Conservation (phyloP, 2,888 invertebrate species). For the Hofmannophila pseudospretella region DNA sequence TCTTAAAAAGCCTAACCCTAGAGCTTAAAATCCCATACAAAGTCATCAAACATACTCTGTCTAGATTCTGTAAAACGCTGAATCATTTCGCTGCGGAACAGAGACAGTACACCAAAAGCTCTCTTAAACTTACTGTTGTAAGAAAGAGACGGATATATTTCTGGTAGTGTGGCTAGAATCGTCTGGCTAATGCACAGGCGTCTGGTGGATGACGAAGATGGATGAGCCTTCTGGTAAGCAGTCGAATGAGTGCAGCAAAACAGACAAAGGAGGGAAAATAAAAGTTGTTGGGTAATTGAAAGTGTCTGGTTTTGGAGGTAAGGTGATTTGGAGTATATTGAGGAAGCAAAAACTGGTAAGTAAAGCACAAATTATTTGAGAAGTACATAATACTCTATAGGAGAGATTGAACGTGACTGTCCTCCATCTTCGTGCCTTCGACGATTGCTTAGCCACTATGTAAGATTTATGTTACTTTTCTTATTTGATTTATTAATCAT, state of each 20-base stretch:
- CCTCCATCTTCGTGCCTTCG: no score
- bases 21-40: slow-evolving; percentile 17
- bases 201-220: slow-evolving; percentile 67
- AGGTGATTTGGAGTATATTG: no score
- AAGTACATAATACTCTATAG: no score
- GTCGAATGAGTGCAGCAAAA: slow-evolving; percentile 50
- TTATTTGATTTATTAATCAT: no score
- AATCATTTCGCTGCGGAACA: slow-evolving; percentile 57
- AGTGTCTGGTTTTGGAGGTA: background rate
- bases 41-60: slow-evolving; percentile 34
- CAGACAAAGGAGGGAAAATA: slow-evolving; percentile 30
- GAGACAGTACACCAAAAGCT: slow-evolving; percentile 38
- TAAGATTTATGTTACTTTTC: no score
- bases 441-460: no score
- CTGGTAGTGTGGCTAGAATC: slow-evolving; percentile 26
- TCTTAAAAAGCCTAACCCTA: slow-evolving; percentile 7
- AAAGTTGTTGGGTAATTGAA: slow-evolving; percentile 18
- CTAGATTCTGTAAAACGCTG: slow-evolving; percentile 46
- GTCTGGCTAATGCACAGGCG: slow-evolving; percentile 63
- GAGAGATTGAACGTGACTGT: no score
- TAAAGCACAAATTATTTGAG: no score
- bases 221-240: slow-evolving; percentile 58
- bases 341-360: no score
- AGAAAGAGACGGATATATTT: slow-evolving; percentile 42
- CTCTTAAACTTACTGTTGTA: slow-evolving; percentile 24